Evolutionary conservation across 2,113 vertebrate species (phyloP).

Genomic region (Oriolus oriolus): DNA sequence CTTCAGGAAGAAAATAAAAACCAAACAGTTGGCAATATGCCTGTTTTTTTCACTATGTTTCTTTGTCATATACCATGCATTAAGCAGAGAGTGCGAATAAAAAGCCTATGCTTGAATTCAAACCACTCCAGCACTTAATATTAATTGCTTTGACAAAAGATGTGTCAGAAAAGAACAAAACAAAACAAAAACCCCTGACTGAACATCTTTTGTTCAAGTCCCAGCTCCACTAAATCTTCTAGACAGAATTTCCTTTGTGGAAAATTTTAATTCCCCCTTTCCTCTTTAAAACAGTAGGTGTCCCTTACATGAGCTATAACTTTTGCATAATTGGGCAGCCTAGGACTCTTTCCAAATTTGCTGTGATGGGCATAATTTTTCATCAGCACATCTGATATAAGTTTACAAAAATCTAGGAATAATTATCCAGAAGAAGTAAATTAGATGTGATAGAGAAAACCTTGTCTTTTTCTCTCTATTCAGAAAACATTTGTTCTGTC

Average conservation of each 20-base stretch:
- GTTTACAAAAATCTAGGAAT: conserved; percentile 25
- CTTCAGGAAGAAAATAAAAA: neutral
- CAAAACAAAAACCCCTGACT: conserved; percentile 23
- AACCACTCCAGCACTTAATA: conserved; percentile 61
- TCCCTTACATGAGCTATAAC: conserved; percentile 64
- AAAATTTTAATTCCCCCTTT: conserved; percentile 73
- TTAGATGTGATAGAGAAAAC: neutral
- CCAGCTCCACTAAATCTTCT: conserved; percentile 68
- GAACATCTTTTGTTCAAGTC: conserved; percentile 62
- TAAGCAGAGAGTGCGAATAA: conserved; percentile 23
- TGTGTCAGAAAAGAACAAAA: conserved; percentile 46
- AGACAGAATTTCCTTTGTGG: conserved; percentile 66
- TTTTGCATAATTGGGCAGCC: conserved; percentile 73
- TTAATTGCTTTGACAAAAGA: conserved; percentile 71
- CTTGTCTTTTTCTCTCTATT: neutral
- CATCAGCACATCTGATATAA: conserved; percentile 58
- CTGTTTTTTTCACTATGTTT: neutral
- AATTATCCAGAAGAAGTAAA: conserved; percentile 50
- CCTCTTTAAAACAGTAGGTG: conserved; percentile 73
- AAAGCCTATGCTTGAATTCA: conserved; percentile 30
- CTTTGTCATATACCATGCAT: neutral
- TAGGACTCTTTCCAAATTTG: conserved; percentile 72
- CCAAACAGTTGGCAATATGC: neutral
- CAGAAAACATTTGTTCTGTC: neutral
- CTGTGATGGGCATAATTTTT: conserved; percentile 67